A percentile compares a stretch with the other conserved stretches of the same genome.
Conservation (phyloP, 2,113 vertebrate genomes). For the Psammodynastes pulverulentus region DNA sequence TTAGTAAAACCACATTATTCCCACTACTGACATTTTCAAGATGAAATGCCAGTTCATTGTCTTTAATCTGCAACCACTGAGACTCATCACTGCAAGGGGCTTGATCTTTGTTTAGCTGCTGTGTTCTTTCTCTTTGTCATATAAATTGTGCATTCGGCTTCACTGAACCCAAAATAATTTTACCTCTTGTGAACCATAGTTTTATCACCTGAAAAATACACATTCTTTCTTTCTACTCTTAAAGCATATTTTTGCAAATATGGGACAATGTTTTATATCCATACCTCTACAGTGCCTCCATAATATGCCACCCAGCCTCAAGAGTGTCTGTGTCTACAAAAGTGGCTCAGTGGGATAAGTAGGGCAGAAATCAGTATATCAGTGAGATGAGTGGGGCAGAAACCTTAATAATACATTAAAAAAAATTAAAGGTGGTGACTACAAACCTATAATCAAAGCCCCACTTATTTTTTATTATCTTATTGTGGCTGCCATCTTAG, state of each 20-base stretch:
- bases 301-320: neutral
- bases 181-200: neutral
- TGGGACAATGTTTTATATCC: neutral
- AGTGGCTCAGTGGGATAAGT: neutral
- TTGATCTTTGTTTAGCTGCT: neutral
- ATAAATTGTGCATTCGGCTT: neutral
- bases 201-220: neutral
- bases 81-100: neutral
- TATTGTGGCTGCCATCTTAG: neutral
- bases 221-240: neutral
- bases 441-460: neutral
- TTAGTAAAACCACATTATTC: neutral
- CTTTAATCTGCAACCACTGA: constrained; percentile 10
- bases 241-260: neutral
- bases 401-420: neutral
- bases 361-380: neutral
- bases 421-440: neutral
- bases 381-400: neutral
- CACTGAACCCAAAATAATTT: neutral
- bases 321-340: neutral
- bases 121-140: neutral
- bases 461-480: neutral
- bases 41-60: neutral
- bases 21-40: neutral
- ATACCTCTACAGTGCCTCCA: neutral